These are phyloP conservation scores for Uria lomvia DNA, from an alignment of 2,113 vertebrate species.

Conservation along the genomic window DNA sequence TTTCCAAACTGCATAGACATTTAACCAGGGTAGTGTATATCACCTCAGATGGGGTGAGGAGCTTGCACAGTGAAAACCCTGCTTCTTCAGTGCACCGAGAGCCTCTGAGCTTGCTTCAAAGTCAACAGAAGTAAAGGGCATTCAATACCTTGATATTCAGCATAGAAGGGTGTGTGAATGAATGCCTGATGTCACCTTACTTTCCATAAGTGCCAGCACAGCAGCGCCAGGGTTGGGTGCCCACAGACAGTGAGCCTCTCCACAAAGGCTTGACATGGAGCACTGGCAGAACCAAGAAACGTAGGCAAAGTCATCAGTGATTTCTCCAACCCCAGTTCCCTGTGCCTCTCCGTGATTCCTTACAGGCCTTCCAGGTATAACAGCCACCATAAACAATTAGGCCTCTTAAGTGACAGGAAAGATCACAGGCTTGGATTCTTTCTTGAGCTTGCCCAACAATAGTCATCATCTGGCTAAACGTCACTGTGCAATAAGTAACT, in stretches of 20 bases:
- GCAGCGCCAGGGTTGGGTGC: neutral
- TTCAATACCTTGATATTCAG: neutral
- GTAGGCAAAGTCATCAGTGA: neutral
- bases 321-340: neutral
- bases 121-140: neutral
- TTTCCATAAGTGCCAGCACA: neutral
- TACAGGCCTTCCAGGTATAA: slow-evolving; percentile 12
- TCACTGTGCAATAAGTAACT: neutral
- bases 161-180: neutral
- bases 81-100: neutral
- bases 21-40: neutral
- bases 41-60: neutral
- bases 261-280: neutral
- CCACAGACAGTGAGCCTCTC: neutral
- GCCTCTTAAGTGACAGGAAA: slow-evolving; percentile 36
- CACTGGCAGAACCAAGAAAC: neutral
- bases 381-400: slow-evolving; percentile 49
- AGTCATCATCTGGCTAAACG: slow-evolving; percentile 48
- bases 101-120: neutral
- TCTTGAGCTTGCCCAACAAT: slow-evolving; percentile 20
- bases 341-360: neutral
- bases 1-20: neutral
- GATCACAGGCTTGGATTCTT: slow-evolving; percentile 41
- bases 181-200: neutral
- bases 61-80: neutral